phyloP scores from a whole-genome alignment of 2,113 vertebrate species.

The Clarias magur region DNA sequence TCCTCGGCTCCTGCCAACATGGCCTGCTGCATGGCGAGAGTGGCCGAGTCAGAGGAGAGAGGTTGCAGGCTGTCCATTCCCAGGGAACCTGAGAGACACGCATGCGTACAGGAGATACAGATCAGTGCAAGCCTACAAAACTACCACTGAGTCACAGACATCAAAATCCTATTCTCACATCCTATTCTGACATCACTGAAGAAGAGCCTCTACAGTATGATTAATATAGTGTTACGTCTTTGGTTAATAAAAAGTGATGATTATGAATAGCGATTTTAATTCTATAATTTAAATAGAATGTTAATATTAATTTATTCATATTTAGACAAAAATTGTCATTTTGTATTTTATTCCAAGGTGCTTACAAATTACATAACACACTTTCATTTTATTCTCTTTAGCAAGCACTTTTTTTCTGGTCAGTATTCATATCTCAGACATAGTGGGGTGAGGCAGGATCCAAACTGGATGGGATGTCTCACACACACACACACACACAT shows the following conservation, averaged over 20 bases:
- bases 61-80: slow-evolving; percentile 91
- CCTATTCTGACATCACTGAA: neutral
- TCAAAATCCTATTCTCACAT: neutral
- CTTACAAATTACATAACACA: neutral
- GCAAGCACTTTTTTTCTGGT: neutral
- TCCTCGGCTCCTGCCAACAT: slow-evolving; percentile 89
- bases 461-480: neutral
- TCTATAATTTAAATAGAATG: neutral
- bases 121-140: neutral
- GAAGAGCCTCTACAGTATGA: neutral
- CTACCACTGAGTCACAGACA: neutral
- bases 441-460: neutral
- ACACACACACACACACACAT: neutral
- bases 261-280: neutral
- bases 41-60: slow-evolving; percentile 91
- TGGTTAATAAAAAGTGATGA: neutral
- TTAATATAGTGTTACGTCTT: neutral
- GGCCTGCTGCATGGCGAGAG: slow-evolving; percentile 96
- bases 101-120: neutral
- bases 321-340: neutral
- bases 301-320: neutral
- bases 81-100: slow-evolving; percentile 77
- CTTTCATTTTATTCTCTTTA: neutral
- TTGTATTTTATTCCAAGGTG: neutral
- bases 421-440: neutral